Conservation (phyloP, 2,888 invertebrate genomes). For the Pediacus dermestoides region DNA sequence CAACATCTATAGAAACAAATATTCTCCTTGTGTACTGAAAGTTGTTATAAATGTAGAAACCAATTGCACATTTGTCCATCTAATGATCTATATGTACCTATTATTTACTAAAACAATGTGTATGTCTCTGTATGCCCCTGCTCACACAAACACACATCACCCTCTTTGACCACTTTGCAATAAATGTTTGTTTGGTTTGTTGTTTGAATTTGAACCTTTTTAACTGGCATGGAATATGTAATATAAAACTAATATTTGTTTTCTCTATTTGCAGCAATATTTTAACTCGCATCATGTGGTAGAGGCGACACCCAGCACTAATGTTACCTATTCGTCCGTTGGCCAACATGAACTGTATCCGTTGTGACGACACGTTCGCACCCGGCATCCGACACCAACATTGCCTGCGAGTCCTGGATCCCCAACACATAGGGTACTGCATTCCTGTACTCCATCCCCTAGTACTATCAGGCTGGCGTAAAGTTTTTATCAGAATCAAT, state of each 20-base stretch:
- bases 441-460: conserved; percentile 45
- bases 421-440: conserved; percentile 38
- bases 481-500: conserved; percentile 6
- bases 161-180: too few relatives aligned
- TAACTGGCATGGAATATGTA: too few relatives aligned
- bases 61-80: too few relatives aligned
- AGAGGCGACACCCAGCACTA: conserved; percentile 47
- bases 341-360: conserved; percentile 65
- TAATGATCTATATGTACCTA: too few relatives aligned
- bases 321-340: conserved; percentile 59
- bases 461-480: conserved; percentile 42
- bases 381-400: conserved; percentile 33
- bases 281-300: conserved; percentile 45
- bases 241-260: not conserved
- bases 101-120: too few relatives aligned
- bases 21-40: too few relatives aligned
- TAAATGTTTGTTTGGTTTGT: too few relatives aligned
- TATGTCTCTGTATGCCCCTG: too few relatives aligned
- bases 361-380: conserved; percentile 61
- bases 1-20: too few relatives aligned
- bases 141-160: too few relatives aligned
- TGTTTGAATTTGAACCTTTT: too few relatives aligned
- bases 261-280: conserved; percentile 48
- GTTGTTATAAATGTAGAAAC: too few relatives aligned
- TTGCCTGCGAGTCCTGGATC: conserved; percentile 32